Conservation (phyloP, 1,140 invertebrate species). For the Tetraneura akinire region DNA sequence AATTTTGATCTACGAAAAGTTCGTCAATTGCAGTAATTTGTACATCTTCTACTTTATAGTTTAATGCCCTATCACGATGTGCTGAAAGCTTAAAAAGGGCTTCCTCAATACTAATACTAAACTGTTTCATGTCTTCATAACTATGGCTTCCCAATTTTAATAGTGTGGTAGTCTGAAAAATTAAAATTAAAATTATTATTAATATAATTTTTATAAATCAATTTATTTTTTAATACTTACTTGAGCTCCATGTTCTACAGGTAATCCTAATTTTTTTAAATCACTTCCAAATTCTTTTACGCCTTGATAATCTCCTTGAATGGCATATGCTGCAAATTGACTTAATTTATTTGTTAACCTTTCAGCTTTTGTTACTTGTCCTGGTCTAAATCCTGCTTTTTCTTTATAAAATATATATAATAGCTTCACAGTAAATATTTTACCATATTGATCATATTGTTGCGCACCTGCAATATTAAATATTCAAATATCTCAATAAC, state of each 20-base stretch:
- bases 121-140: conserved; percentile 88
- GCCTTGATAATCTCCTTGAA: conserved; percentile 88
- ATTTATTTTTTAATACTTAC: conserved; percentile 58
- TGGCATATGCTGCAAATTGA: conserved; percentile 92
- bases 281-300: conserved; percentile 91
- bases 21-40: conserved; percentile 97
- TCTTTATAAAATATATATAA: conserved; percentile 99
- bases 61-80: conserved; percentile 84
- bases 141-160: conserved; percentile 91
- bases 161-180: conserved; percentile 81
- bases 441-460: conserved; percentile 97
- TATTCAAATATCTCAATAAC: not conserved
- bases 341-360: conserved; percentile 86
- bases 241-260: conserved; percentile 95
- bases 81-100: conserved; percentile 80
- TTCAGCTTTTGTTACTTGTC: conserved; percentile 92
- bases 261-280: conserved; percentile 88
- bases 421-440: conserved; percentile 98
- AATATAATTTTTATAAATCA: no score
- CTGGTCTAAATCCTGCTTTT: conserved; percentile 91
- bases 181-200: conserved; percentile 51
- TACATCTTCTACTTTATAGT: conserved; percentile 97
- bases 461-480: conserved; percentile 70
- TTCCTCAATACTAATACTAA: conserved; percentile 88
- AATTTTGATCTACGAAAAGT: conserved; percentile 89